A percentile compares a stretch with the other conserved stretches of the same genome.
Evolutionary conservation across 2,113 vertebrate species (phyloP).

Genomic region (Herpailurus yagouaroundi): DNA sequence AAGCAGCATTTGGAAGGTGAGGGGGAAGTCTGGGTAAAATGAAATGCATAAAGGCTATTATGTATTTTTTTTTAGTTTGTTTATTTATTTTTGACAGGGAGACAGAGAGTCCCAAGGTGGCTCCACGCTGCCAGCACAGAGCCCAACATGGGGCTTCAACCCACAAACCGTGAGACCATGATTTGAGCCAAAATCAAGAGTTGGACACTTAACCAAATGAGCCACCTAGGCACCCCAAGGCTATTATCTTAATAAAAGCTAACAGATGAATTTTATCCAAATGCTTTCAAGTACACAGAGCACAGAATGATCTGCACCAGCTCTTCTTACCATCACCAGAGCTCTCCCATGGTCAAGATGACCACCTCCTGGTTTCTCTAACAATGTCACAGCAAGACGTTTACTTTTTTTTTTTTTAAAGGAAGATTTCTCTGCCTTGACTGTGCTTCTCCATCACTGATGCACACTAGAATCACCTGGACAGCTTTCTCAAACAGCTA

Average conservation of each 20-base stretch:
- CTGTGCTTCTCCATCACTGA: not conserved
- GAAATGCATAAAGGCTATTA: not conserved
- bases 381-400: not conserved
- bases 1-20: not conserved
- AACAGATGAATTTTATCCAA: not conserved
- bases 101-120: no score
- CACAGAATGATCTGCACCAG: not conserved
- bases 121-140: no score
- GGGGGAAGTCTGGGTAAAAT: not conserved
- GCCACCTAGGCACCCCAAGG: not conserved
- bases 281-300: not conserved
- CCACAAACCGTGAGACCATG: no score
- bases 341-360: not conserved
- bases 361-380: not conserved
- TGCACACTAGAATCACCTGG: not conserved
- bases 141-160: no score
- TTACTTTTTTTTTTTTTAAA: not conserved
- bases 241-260: conserved; percentile 3
- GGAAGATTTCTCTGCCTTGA: not conserved
- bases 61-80: not conserved
- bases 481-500: not conserved
- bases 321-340: not conserved
- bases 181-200: no score
- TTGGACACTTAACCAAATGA: no score
- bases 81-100: no score